Conservation (phyloP, 2,888 invertebrate genomes). For the Eueremaeus valkanovi region DNA sequence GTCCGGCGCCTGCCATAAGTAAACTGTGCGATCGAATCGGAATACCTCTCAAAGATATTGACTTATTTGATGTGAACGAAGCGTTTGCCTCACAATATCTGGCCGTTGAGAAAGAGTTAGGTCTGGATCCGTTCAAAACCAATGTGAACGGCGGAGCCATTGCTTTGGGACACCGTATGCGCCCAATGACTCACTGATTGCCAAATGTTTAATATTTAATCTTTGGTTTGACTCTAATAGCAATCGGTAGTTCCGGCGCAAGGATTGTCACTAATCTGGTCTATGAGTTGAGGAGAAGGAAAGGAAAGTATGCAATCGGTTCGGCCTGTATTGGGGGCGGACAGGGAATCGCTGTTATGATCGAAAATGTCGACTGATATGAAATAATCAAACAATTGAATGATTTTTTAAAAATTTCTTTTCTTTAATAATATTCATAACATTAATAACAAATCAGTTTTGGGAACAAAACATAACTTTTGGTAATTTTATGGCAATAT, state of each 20-base stretch:
- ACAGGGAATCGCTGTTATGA: slow-evolving; percentile 69
- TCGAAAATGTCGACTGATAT: slow-evolving; percentile 37
- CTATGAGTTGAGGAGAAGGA: slow-evolving; percentile 80
- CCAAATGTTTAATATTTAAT: background rate
- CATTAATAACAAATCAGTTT: too few relatives aligned
- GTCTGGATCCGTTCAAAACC: slow-evolving; percentile 76
- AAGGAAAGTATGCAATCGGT: slow-evolving; percentile 80
- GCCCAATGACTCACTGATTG: background rate
- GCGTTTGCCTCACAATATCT: slow-evolving; percentile 94
- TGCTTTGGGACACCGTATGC: slow-evolving; percentile 68
- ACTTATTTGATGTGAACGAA: slow-evolving; percentile 95
- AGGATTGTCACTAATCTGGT: slow-evolving; percentile 86
- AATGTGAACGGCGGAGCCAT: slow-evolving; percentile 96
- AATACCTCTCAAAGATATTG: slow-evolving; percentile 76
- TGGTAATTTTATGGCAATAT: too few relatives aligned
- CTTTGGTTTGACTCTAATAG: slow-evolving; percentile 60
- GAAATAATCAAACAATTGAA: too few relatives aligned
- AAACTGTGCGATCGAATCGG: slow-evolving; percentile 75
- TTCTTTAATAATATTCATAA: too few relatives aligned
- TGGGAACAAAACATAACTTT: too few relatives aligned
- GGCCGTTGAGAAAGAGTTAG: slow-evolving; percentile 82
- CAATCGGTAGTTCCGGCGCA: slow-evolving; percentile 88
- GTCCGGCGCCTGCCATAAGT: slow-evolving; percentile 89
- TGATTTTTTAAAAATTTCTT: too few relatives aligned
- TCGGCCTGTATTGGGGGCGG: slow-evolving; percentile 98